These are phyloP conservation scores for Agonopterix arenella DNA, from an alignment of 2,888 invertebrate species.

Conservation along the genomic window DNA sequence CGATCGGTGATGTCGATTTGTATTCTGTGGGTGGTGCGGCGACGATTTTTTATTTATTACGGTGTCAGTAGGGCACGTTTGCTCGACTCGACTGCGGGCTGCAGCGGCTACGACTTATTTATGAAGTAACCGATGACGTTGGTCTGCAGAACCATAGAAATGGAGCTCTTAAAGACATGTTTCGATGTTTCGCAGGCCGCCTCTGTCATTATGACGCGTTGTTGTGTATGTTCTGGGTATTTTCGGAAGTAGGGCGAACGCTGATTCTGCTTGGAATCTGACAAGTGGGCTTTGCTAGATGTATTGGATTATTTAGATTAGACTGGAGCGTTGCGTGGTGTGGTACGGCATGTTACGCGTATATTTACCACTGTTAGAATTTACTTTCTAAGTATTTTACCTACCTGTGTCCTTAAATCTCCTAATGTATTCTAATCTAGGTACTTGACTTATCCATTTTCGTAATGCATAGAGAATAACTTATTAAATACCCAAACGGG, in stretches of 20 bases:
- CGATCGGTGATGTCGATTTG: slow-evolving; percentile 29
- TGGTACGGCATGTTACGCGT: not conserved
- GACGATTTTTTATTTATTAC: slow-evolving; percentile 53
- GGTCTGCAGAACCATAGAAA: slow-evolving; percentile 8
- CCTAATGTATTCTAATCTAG: too few relatives aligned
- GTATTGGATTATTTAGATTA: slow-evolving; percentile 7
- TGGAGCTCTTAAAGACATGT: slow-evolving; percentile 6
- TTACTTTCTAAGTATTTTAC: too few relatives aligned
- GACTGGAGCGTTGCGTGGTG: not conserved
- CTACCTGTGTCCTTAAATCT: too few relatives aligned
- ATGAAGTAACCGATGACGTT: slow-evolving; percentile 14
- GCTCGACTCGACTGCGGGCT: slow-evolving; percentile 30
- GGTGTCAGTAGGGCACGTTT: slow-evolving; percentile 64
- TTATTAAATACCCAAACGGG: too few relatives aligned
- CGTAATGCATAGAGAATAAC: too few relatives aligned
- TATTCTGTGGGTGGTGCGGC: slow-evolving; percentile 38
- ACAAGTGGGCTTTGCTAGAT: slow-evolving; percentile 16
- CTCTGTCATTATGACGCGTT: slow-evolving; percentile 24
- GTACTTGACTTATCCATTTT: too few relatives aligned
- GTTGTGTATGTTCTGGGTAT: slow-evolving; percentile 24
- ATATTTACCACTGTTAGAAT: too few relatives aligned
- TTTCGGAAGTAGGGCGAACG: slow-evolving; percentile 33
- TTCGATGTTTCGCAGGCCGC: slow-evolving; percentile 33
- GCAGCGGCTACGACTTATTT: slow-evolving; percentile 22
- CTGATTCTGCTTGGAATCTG: slow-evolving; percentile 32